A percentile compares a stretch with the other conserved stretches of the same genome.
These are phyloP conservation scores for Gorilla gorilla DNA, from an alignment of 2,113 vertebrate species.

Conservation along the genomic window DNA sequence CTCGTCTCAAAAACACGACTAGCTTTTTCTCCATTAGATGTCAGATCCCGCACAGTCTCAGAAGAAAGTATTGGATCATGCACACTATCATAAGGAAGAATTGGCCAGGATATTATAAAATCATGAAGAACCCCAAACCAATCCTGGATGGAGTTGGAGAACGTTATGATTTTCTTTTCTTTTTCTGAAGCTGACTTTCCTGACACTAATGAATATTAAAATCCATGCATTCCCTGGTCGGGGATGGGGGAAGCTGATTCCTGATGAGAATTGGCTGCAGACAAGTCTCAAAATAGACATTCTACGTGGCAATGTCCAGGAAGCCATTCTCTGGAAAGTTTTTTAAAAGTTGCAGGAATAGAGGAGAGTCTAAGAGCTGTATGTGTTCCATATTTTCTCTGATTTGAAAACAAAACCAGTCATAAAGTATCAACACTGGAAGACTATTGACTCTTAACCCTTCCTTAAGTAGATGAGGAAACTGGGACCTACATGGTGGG, in stretches of 20 bases:
- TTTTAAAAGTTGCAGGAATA: background rate
- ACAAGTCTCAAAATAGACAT: background rate
- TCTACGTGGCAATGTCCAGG: background rate
- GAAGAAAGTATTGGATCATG: background rate
- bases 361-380: background rate
- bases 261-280: background rate
- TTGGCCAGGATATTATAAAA: background rate
- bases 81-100: background rate
- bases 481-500: background rate
- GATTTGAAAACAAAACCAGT: background rate
- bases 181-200: background rate
- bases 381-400: background rate
- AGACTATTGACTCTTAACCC: background rate
- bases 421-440: background rate
- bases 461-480: background rate
- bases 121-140: background rate
- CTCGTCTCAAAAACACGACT: background rate
- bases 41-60: too few species aligned
- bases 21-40: fast-evolving
- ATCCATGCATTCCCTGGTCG: background rate
- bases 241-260: background rate
- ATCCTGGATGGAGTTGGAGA: background rate
- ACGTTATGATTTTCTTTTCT: background rate
- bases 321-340: background rate
- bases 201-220: background rate